A percentile compares a stretch with the other conserved stretches of the same genome.
These are phyloP conservation scores for Saguinus imperator DNA, from an alignment of 2,113 vertebrate species.

Conservation along the genomic window DNA sequence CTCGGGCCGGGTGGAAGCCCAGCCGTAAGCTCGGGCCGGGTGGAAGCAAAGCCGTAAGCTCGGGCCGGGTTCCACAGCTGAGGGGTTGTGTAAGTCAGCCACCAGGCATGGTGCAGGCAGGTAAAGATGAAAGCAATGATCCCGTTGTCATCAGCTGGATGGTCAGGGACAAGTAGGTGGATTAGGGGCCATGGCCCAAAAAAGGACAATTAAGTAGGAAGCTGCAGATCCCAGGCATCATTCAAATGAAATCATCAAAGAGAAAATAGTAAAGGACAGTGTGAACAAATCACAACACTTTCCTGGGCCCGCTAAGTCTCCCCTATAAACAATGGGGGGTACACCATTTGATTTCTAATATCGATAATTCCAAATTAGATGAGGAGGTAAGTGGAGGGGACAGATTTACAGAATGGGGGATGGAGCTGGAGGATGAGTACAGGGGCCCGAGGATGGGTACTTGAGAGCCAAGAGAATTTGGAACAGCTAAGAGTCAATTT, in stretches of 20 bases:
- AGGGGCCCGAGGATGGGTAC: background rate
- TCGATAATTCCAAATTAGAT: background rate
- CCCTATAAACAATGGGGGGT: background rate
- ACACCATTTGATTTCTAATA: background rate
- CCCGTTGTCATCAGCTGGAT: too few relatives aligned
- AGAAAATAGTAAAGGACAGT: background rate
- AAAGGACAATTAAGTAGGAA: background rate
- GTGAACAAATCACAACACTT: background rate
- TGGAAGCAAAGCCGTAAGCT: background rate
- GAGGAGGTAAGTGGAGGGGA: background rate
- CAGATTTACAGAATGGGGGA: background rate
- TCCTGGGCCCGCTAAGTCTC: background rate
- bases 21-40: background rate
- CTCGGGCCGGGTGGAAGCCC: rapidly evolving
- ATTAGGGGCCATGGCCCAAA: background rate
- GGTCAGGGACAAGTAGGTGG: background rate
- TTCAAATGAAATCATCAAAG: background rate
- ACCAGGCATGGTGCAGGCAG: rapidly evolving
- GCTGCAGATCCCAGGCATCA: too few relatives aligned
- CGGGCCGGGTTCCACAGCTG: rapidly evolving
- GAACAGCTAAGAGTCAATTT: slow-evolving; percentile 2
- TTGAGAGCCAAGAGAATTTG: slow-evolving; percentile 27
- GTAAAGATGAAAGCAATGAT: background rate
- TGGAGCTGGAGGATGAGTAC: too few relatives aligned
- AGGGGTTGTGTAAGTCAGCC: background rate